Conservation (phyloP, 2,888 invertebrate genomes). For the Fragum whitleyi region DNA sequence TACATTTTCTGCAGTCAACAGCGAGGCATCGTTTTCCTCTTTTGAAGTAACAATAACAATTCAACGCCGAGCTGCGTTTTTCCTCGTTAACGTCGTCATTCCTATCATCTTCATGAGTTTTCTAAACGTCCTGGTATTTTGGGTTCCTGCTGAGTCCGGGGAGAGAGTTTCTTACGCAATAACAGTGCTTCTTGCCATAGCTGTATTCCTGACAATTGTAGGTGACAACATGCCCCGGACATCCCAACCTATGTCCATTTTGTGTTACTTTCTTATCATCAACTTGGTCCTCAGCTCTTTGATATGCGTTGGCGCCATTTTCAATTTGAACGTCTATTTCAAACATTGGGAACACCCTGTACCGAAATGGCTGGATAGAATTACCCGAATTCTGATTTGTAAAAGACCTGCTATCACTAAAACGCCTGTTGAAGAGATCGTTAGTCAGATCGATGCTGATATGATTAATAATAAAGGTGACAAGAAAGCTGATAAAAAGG, state of each 20-base stretch:
- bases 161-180: constrained; percentile 65
- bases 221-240: constrained; percentile 64
- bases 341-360: constrained; percentile 5
- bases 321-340: constrained; percentile 57
- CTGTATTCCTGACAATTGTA: constrained; percentile 67
- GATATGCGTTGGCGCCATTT: constrained; percentile 56
- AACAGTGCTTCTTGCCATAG: constrained; percentile 67
- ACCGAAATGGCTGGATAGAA: background rate
- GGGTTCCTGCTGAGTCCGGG: constrained; percentile 62
- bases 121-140: constrained; percentile 63
- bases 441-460: background rate
- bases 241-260: constrained; percentile 64
- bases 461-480: background rate
- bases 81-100: constrained; percentile 63
- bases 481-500: background rate
- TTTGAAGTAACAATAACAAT: constrained; percentile 40
- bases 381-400: background rate
- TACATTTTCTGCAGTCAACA: constrained; percentile 6
- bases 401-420: background rate
- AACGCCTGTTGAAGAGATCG: background rate
- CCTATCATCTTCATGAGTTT: constrained; percentile 64
- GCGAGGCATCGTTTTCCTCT: constrained; percentile 33
- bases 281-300: constrained; percentile 59
- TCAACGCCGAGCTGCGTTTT: constrained; percentile 55
- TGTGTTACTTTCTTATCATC: constrained; percentile 63